phyloP scores from a whole-genome alignment of 1,140 invertebrate species.

The Agrypnia vestita region DNA sequence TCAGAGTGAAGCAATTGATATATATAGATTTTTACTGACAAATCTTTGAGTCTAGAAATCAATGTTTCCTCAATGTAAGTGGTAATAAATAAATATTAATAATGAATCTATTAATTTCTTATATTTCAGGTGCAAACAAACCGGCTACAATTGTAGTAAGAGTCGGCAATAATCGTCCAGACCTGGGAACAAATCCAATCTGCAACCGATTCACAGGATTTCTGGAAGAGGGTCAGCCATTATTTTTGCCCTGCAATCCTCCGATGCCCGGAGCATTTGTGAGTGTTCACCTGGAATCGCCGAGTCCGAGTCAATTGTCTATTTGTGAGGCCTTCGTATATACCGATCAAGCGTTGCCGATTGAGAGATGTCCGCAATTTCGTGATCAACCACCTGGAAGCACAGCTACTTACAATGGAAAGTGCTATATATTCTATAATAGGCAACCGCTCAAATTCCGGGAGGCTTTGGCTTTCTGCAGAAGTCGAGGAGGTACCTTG shows the following conservation, averaged over 20 bases:
- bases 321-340: conserved; percentile 98
- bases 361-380: conserved; percentile 94
- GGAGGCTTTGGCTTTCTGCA: conserved; percentile 87
- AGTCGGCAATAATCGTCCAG: conserved; percentile 95
- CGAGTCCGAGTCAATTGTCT: conserved; percentile 82
- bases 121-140: conserved; percentile 71
- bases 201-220: conserved; percentile 92
- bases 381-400: conserved; percentile 93
- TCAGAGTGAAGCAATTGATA: too few relatives aligned
- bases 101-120: neutral
- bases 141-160: conserved; percentile 91
- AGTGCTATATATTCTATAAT: conserved; percentile 97
- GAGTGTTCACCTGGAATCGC: conserved; percentile 89
- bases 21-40: too few relatives aligned
- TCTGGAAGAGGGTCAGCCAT: conserved; percentile 90
- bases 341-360: conserved; percentile 94
- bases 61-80: too few relatives aligned
- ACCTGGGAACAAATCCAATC: conserved; percentile 92
- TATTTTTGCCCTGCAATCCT: conserved; percentile 94
- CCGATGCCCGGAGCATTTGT: conserved; percentile 97
- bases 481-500: conserved; percentile 84
- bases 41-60: too few relatives aligned
- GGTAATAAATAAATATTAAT: too few relatives aligned
- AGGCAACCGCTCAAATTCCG: conserved; percentile 87
- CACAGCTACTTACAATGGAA: conserved; percentile 95